Evolutionary conservation across 2,113 vertebrate species (phyloP), one percentile per base, ranked within the genome.

Genomic region (Trinectes maculatus): DNA sequence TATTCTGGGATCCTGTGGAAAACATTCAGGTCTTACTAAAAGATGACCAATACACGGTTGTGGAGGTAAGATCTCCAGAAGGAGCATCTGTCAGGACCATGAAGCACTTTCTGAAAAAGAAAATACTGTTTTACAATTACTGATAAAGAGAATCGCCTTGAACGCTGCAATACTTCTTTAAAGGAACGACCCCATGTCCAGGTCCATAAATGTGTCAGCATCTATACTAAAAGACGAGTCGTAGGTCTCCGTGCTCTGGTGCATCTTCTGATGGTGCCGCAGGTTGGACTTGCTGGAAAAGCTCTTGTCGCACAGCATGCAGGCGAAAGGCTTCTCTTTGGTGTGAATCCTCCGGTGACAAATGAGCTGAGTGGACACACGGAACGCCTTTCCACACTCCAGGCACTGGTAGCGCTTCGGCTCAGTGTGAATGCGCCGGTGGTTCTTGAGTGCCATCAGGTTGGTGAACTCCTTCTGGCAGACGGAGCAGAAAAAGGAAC

Each of bases 321-420:
- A 94, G 74, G 86, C 71, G 48, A 93, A 93, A 19, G 92, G 91
- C 77, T 91, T 93, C 88, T 93, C 91, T 71, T 92, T 93, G 78
- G 92, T 93, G 89, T 94, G 93, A 68, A 93, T 92, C 26, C 93
- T 79, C 12, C 89, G 72, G 88, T 94, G 93, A 44, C 91, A 93
- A 24, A 92, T 91, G 71, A 94, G 93, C 86, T 93, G 91, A 5
- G 92, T 93, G 80, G 92, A 93, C 73, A 92, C 91, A 1, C 91
- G 90, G 79, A 94, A 94, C 2, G 92, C 93, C 74, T 94, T 93
- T 7, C 94, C 94, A 9, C 95, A 94, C 74, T 93, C 91, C 73
- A 91, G 82, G 71, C 95, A 96, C 70, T 94, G 92, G 77, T 95
- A 95, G 44, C 95, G 94, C 66, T 95, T 93, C 31, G 95, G 93